Evolutionary conservation across 1,140 invertebrate species (phyloP).

Genomic region (Aphaenogaster floridana): DNA sequence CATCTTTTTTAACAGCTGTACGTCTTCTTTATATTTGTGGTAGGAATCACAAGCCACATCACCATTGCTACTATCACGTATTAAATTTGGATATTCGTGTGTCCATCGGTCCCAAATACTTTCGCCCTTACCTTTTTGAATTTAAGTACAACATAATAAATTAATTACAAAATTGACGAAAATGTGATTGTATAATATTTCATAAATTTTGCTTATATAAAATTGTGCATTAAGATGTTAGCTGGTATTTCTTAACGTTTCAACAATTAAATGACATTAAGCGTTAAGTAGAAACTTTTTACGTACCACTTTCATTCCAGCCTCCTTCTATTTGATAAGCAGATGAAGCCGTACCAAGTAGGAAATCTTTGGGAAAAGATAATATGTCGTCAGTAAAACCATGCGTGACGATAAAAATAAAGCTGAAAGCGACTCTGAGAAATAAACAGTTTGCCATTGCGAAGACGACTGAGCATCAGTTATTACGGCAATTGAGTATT

Average conservation of each 20-base stretch:
- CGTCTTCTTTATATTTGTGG: slow-evolving; percentile 86
- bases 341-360: slow-evolving; percentile 87
- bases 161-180: slow-evolving; percentile 24
- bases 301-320: slow-evolving; percentile 89
- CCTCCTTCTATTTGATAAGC: slow-evolving; percentile 91
- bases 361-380: slow-evolving; percentile 79
- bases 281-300: not conserved
- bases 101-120: slow-evolving; percentile 82
- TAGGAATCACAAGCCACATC: slow-evolving; percentile 87
- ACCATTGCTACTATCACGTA: slow-evolving; percentile 86
- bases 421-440: not conserved
- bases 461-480: slow-evolving; percentile 1
- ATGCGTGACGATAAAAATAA: not conserved
- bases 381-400: not conserved
- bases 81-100: slow-evolving; percentile 74
- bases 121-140: slow-evolving; percentile 82
- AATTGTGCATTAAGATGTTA: not conserved
- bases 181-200: not conserved
- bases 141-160: slow-evolving; percentile 1
- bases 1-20: slow-evolving; percentile 84
- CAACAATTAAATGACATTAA: not conserved
- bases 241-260: not conserved
- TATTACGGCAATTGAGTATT: not conserved
- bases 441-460: slow-evolving; percentile 18
- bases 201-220: not conserved